phyloP scores from a whole-genome alignment of 2,797 vertebrate species.

The Myotis daubentonii region DNA sequence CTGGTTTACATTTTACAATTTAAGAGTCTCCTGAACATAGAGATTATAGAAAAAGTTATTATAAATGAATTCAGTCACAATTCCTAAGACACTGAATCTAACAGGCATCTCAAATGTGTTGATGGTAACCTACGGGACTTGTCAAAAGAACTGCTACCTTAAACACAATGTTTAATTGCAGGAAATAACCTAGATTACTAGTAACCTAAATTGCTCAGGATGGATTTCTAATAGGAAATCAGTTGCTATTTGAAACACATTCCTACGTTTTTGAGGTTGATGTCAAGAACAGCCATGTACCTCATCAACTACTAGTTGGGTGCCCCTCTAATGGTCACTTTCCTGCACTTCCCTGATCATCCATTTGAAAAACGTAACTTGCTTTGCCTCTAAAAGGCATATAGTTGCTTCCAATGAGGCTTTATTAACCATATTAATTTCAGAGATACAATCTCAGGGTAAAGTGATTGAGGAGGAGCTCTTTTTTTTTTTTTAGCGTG shows the following conservation, averaged over 20 bases:
- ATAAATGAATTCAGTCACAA: slow-evolving; percentile 11
- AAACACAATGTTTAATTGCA: background rate
- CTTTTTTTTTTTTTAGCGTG: background rate
- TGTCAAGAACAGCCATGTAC: background rate
- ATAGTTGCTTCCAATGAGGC: slow-evolving; percentile 19
- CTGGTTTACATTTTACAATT: background rate
- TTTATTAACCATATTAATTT: slow-evolving; percentile 66
- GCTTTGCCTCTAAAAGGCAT: slow-evolving; percentile 36
- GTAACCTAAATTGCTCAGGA: background rate
- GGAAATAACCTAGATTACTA: background rate
- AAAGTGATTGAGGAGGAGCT: slow-evolving; percentile 34
- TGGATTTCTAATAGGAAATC: background rate
- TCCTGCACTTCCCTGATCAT: background rate
- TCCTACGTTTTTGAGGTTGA: background rate
- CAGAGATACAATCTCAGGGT: background rate
- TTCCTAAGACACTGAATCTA: background rate
- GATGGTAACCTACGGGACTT: background rate
- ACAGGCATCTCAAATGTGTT: background rate
- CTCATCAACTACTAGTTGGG: background rate
- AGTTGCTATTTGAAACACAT: background rate
- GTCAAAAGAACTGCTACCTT: background rate
- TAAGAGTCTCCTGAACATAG: background rate
- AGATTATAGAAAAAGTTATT: background rate
- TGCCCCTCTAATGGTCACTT: background rate
- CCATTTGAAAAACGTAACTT: slow-evolving; percentile 15